These are phyloP conservation scores for Zootoca vivipara DNA, from an alignment of 2,113 vertebrate genomes.

Conservation along the genomic window DNA sequence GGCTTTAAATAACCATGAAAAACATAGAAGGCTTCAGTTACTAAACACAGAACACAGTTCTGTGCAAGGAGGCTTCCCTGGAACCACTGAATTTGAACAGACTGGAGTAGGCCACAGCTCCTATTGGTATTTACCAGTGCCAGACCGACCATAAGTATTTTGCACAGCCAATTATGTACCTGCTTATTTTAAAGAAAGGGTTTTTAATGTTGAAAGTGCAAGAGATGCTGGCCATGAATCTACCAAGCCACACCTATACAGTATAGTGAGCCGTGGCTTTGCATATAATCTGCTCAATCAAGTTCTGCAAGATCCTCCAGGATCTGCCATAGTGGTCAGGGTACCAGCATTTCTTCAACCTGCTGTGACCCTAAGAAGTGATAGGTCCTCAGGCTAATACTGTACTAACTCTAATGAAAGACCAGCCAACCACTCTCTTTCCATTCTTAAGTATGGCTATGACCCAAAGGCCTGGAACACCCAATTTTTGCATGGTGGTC, in stretches of 20 bases:
- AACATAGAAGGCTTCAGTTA: conserved; percentile 24
- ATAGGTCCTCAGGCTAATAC: not conserved
- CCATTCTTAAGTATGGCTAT: not conserved
- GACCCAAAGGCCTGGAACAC: not conserved
- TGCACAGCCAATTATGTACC: not conserved
- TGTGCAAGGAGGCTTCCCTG: accelerated
- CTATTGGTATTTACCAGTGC: not conserved
- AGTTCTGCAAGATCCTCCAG: not conserved
- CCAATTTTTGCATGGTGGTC: not conserved
- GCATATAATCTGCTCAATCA: not conserved
- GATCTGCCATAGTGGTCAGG: not conserved
- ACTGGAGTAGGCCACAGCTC: accelerated
- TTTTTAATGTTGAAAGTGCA: not conserved
- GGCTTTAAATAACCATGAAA: conserved; percentile 26
- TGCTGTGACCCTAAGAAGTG: not conserved
- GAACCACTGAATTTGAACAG: accelerated
- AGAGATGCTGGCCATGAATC: not conserved
- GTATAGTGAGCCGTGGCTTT: not conserved
- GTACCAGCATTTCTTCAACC: not conserved
- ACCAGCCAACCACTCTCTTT: not conserved
- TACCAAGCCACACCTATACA: not conserved
- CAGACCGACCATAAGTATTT: not conserved
- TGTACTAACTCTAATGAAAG: not conserved
- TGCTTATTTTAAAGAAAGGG: not conserved
- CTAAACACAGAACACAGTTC: not conserved